Evolutionary conservation across 2,797 vertebrate genomes (phyloP).

Genomic region (Rhincodon typus): DNA sequence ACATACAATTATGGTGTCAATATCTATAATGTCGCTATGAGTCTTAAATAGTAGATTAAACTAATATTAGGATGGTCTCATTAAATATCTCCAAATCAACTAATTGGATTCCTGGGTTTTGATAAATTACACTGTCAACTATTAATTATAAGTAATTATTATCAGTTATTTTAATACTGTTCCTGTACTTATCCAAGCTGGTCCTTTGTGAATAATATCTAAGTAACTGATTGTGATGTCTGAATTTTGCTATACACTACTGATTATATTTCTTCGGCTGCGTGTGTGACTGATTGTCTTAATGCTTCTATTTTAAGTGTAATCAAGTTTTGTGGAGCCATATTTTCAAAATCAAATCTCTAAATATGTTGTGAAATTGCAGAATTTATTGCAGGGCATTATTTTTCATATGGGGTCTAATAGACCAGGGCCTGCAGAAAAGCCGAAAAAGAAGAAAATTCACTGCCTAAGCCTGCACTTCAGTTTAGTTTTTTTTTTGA

Average conservation of each 20-base stretch:
- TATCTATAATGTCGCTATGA: background rate
- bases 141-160: conserved; percentile 22
- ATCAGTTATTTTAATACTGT: conserved; percentile 10
- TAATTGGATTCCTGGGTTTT: background rate
- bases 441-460: background rate
- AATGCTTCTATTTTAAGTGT: background rate
- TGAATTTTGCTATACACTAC: background rate
- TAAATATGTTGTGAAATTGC: background rate
- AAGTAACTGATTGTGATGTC: background rate
- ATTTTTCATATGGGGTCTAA: background rate
- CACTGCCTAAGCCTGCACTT: background rate
- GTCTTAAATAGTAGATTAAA: background rate
- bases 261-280: background rate
- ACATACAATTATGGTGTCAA: background rate
- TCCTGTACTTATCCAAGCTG: background rate
- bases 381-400: background rate
- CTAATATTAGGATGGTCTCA: background rate
- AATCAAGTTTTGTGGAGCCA: background rate
- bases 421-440: background rate
- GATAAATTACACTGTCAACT: conserved; percentile 3
- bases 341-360: background rate
- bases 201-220: conserved; percentile 1
- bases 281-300: background rate
- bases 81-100: background rate
- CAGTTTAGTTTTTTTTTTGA: background rate